Evolutionary conservation across 2,113 vertebrate species (phyloP).

Genomic region (Erpornis zantholeuca): DNA sequence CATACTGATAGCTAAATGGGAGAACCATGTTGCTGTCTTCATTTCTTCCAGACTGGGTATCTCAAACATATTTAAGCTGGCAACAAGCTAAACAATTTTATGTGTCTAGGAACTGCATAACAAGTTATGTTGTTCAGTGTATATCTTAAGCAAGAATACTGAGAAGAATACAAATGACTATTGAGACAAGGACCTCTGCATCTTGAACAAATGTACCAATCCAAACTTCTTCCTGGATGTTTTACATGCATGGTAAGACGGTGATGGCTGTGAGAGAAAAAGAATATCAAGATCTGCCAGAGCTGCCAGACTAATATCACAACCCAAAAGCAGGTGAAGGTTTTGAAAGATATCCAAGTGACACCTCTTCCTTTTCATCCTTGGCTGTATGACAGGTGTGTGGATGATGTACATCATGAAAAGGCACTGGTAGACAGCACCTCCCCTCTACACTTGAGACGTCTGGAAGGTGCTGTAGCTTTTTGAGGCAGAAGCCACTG

Average conservation of each 20-base stretch:
- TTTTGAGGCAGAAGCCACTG: neutral
- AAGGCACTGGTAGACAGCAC: neutral
- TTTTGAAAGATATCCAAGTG: neutral
- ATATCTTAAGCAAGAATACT: neutral
- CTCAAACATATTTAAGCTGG: neutral
- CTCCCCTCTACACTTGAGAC: neutral
- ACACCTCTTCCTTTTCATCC: neutral
- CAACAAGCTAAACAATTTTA: neutral
- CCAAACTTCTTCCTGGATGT: neutral
- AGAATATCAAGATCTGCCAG: neutral
- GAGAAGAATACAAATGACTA: neutral
- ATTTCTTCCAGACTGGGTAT: neutral
- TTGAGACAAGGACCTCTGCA: neutral
- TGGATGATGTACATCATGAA: neutral
- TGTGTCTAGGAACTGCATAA: neutral
- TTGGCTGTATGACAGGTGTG: neutral
- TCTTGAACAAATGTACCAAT: neutral
- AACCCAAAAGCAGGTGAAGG: neutral
- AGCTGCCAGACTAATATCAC: neutral
- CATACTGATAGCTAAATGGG: neutral
- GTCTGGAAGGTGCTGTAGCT: neutral
- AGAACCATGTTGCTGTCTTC: neutral
- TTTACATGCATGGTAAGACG: neutral
- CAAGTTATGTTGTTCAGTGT: neutral
- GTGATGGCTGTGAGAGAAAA: neutral